Percentiles rank a stretch among this genome's conserved stretches.
Conservation (phyloP, 2,113 vertebrate species). For the Seriola aureovittata region DNA sequence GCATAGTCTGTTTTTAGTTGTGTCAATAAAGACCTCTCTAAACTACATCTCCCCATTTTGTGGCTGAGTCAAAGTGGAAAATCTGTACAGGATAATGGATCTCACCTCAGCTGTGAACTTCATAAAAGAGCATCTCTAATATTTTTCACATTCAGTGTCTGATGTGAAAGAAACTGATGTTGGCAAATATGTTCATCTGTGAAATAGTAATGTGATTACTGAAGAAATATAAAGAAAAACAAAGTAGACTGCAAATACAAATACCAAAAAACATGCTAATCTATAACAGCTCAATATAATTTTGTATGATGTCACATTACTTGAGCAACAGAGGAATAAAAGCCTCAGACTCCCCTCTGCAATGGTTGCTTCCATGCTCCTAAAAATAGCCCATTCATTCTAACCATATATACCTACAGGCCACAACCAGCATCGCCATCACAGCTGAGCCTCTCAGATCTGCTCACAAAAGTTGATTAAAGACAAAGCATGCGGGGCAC, state of each 20-base stretch:
- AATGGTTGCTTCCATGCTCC: slow-evolving; percentile 61
- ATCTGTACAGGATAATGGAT: too few species aligned
- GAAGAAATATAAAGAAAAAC: background rate
- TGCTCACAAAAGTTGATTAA: slow-evolving; percentile 16
- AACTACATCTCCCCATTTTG: too few species aligned
- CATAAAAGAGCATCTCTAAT: background rate
- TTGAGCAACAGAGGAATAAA: slow-evolving; percentile 2
- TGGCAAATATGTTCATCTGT: background rate
- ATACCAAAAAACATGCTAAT: background rate
- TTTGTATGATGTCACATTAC: slow-evolving; percentile 4
- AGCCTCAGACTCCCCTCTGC: slow-evolving; percentile 36
- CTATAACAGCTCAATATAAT: background rate
- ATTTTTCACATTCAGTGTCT: background rate
- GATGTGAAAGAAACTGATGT: background rate
- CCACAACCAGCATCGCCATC: slow-evolving; percentile 43
- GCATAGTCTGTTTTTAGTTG: too few species aligned
- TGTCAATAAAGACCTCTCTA: background rate
- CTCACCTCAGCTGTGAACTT: background rate
- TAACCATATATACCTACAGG: slow-evolving; percentile 45
- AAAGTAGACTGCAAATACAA: background rate
- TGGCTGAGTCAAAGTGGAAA: background rate
- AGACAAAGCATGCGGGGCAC: slow-evolving; percentile 3
- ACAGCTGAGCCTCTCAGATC: slow-evolving; percentile 53
- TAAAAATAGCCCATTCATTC: slow-evolving; percentile 78
- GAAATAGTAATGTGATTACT: background rate